These are phyloP conservation scores for Eumaeus atala DNA, from an alignment of 1,140 invertebrate species.

Conservation along the genomic window DNA sequence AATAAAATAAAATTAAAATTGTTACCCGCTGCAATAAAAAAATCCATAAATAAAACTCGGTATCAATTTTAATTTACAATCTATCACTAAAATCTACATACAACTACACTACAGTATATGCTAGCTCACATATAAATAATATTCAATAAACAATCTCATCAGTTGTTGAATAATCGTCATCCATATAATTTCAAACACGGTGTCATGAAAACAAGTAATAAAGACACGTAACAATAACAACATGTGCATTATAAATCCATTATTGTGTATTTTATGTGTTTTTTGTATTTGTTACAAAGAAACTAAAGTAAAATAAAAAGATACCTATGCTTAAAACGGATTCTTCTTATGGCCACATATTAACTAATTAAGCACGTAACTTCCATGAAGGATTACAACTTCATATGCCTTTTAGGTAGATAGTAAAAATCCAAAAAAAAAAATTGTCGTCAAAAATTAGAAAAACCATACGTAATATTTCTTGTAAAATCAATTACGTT, in stretches of 20 bases:
- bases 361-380: too few relatives aligned
- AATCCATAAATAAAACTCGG: constrained; percentile 16
- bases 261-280: constrained; percentile 24
- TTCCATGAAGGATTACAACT: too few relatives aligned
- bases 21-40: background rate
- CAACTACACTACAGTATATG: constrained; percentile 39
- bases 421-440: too few relatives aligned
- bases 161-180: constrained; percentile 37
- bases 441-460: too few relatives aligned
- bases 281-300: constrained; percentile 5
- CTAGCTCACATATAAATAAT: constrained; percentile 71
- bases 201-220: constrained; percentile 57
- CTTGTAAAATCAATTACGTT: background rate
- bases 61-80: constrained; percentile 31
- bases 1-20: constrained; percentile 17
- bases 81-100: constrained; percentile 21
- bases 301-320: background rate
- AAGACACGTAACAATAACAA: constrained; percentile 63
- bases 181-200: constrained; percentile 48
- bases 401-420: too few relatives aligned
- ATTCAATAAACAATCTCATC: constrained; percentile 63
- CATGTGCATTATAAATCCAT: constrained; percentile 19
- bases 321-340: too few relatives aligned
- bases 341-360: too few relatives aligned
- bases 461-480: background rate